Base-by-base conservation (phyloP, 2,888 invertebrate genomes). In the Brachypterus glaber region DNA sequence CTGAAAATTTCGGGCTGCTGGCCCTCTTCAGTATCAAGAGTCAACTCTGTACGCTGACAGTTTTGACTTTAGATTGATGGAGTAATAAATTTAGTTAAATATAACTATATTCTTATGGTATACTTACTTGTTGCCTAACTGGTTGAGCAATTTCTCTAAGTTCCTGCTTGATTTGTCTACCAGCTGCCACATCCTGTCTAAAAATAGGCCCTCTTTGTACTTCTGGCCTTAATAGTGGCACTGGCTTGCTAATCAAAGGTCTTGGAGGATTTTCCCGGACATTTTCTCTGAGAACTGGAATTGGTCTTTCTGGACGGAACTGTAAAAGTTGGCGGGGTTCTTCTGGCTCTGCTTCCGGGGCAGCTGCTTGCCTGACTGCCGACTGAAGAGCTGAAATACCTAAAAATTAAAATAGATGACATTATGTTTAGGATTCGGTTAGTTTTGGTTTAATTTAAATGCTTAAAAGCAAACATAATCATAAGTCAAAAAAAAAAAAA, bases 221-320 rank as follows among this genome's bases (percentile, higher is more conserved):
- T n/a, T 41, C 39, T 15, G 40, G 41, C 17, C 42, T 35, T 32
- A 38, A 35, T 14, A 40, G 21, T 8, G 45, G 39, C 7, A 41
- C 34, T 4, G 47, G 48, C 13, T 45, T 30, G 4, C 39, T 40
- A 14, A 40, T 30, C 14, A 29, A 43, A 2, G 40, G 27, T 9
- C 27, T 5, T 5, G 27, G 27, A 21, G 48, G 39, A 33, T 49
- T 49, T 7, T 62, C 62, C 18, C 62, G 49, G 5, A 63, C 48
- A 37, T 61, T 56, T 18, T 60, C 56, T 39, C 62, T 49, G 1
- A 58, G 43, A 13, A 63, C 45, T 3, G 63, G 63, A 17, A 64
- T 38, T 0, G 65, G 64, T 38, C 60, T 51, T 44, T 63, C 62
- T 2, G 62, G 62, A 33, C 62, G 51, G 46, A 62, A 61, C 3